Evolutionary conservation across 2,113 vertebrate genomes (phyloP), one percentile per base, ranked within the genome.

Genomic region (Lepus europaeus): DNA sequence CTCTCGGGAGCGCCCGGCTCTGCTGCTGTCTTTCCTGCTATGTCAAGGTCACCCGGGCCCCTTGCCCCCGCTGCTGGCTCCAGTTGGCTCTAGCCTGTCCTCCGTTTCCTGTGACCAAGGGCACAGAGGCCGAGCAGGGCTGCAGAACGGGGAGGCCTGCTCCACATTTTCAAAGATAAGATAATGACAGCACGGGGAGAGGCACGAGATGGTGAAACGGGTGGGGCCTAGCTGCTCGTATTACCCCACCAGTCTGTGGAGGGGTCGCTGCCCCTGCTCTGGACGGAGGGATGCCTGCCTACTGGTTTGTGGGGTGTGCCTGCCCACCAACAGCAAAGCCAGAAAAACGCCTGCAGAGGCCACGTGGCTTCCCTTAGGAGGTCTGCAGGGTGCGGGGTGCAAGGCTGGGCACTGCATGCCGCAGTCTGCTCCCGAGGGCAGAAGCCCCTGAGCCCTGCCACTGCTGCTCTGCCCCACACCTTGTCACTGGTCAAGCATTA

Each of bases 11-110:
- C 1, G 91, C 36, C 66, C 83, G 9, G 9, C 64, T 86, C 11
- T 39, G 31, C 9, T 86, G 56, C 95, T 93, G 73, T 83, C 90
- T 95, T 95, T 70, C 45, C 82, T 96, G 93, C 93, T 39, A 96
- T 95, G 90, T 79, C 66, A 81, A 85, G 61, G 45, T 85, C 92
- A 56, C 95, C 36, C 45, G 74, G 51, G 80, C 7, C 78, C 20
- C 74, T 93, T 61, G 78, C 86, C 82, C 70, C 69, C n/a, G 59
- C 29, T 70, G 59, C 74, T 83, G 69, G 73, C 90, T 68, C 51
- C 9, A 33, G n/a, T 89, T 68, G 81, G 61, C 89, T 93, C 31
- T n/a, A 86, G 84, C 19, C 39, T 81, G 31, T 81, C 80, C 61
- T 91, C 49, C 66, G 69, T 88, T 49, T 59, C 45, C 11, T 74